phyloP scores from a whole-genome alignment of 92 coral and sea anemone species.

The Porites lobata region DNA sequence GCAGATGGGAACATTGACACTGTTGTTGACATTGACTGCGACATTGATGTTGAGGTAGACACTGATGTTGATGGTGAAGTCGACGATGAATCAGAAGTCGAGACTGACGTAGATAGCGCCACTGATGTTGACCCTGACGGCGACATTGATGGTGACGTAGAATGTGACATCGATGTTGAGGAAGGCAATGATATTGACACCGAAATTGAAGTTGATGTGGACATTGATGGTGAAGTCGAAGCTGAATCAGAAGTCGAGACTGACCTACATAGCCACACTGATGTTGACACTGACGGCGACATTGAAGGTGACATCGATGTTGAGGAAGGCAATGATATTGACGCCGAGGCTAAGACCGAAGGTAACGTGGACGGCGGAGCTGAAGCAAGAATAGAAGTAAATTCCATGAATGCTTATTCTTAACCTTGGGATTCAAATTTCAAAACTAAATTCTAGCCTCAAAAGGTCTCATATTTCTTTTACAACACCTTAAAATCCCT shows the following conservation, averaged over 20 bases:
- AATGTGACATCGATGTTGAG: neutral
- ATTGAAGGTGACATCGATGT: neutral
- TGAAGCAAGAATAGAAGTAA: neutral
- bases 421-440: too few species aligned
- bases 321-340: neutral
- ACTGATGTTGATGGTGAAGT: neutral
- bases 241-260: neutral
- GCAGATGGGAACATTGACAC: too few species aligned
- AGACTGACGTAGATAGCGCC: too few species aligned
- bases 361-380: neutral
- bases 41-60: neutral
- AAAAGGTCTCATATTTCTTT: too few species aligned
- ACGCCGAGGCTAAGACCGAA: neutral
- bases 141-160: neutral
- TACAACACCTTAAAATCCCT: too few species aligned
- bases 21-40: neutral
- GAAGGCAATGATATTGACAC: too few species aligned
- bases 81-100: too few species aligned
- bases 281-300: neutral
- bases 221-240: neutral
- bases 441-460: too few species aligned
- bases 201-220: neutral
- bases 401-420: neutral
- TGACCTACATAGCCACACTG: neutral
- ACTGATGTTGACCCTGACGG: too few species aligned